Evolutionary conservation across 2,113 vertebrate genomes (phyloP).

Genomic region (Rana temporaria): DNA sequence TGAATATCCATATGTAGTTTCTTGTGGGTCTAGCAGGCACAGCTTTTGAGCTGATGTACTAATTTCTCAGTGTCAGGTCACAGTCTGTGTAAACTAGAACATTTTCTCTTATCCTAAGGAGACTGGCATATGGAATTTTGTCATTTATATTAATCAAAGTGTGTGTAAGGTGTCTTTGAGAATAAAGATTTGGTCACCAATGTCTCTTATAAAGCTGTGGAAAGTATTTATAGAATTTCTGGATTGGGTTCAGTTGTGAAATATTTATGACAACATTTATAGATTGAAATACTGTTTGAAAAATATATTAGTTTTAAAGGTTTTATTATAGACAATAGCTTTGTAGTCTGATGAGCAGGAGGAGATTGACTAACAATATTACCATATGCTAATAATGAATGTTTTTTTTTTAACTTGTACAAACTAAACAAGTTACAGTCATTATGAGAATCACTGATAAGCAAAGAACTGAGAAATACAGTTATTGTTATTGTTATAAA

Average conservation of each 20-base stretch:
- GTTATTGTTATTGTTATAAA: too few relatives aligned
- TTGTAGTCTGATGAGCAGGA: too few relatives aligned
- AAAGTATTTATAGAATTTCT: constrained; percentile 1
- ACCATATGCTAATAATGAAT: too few relatives aligned
- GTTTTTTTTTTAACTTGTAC: too few relatives aligned
- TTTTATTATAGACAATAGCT: too few relatives aligned
- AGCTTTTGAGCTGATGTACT: constrained; percentile 51
- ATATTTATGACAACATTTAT: neutral
- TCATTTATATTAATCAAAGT: constrained; percentile 54
- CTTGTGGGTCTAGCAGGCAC: constrained; percentile 53
- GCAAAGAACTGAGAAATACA: too few relatives aligned
- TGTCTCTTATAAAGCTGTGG: neutral
- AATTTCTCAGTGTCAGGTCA: constrained; percentile 53
- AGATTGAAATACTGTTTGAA: neutral
- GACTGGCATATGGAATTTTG: constrained; percentile 54
- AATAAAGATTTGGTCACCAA: constrained; percentile 21
- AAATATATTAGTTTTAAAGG: too few relatives aligned
- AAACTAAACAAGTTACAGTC: too few relatives aligned
- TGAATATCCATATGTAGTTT: constrained; percentile 53
- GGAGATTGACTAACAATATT: too few relatives aligned
- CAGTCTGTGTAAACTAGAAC: constrained; percentile 44
- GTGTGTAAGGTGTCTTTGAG: constrained; percentile 45
- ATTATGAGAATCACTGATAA: too few relatives aligned
- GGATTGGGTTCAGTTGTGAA: neutral
- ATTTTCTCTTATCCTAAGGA: constrained; percentile 52